Base-by-base conservation (phyloP, 2,797 vertebrate genomes). In the Coregonus ussuriensis region DNA sequence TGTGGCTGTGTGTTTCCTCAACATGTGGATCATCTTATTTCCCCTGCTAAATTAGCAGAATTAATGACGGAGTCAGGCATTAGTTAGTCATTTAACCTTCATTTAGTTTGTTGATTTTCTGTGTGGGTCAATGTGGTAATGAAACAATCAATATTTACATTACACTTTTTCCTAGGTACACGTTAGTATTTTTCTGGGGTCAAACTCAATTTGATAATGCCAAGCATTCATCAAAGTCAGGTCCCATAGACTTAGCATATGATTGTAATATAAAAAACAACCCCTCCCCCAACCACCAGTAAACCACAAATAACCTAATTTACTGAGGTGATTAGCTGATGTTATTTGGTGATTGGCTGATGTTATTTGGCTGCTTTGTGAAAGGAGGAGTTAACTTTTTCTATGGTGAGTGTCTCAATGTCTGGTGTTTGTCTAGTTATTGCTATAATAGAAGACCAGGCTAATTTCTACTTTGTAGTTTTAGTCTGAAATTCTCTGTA, bases 341-440 rank as follows among this genome's bases (percentile, higher is more conserved):
- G 25, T 25, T 25, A 25, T 25, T 25, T 25, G 25, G 25, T 25
- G 25, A 25, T 41, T 71, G 62, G 56, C 18, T 70, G 67, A 59
- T 68, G 31, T 74, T 74, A 62, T 59, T 79, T 56, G 53, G 41
- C 75, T 18, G 81, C 83, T 83, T 74, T 76, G 47, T 71, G 29
- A 79, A 82, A 88, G 88, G 80, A 79, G 78, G 87, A 89, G 65
- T 74, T 89, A 72, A 67, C 76, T 15, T 53, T 78, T 25, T 83
- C 84, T 74, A 79, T 87, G 88, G 85, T 87, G 86, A 90, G 87
- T 86, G 70, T 15, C 3, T 71, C 47, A 35, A 31, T 14, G 11
- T 51, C 41, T 14, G 15, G 63, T 51, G 25, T 47, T 47, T 47
- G 41, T 47, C 41, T 47, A 47, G 9, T 47, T 7, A 47, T 47